Percentiles rank a stretch among this genome's conserved stretches.
These are phyloP conservation scores for Aethina tumida DNA, from an alignment of 1,140 invertebrate species.

Conservation along the genomic window DNA sequence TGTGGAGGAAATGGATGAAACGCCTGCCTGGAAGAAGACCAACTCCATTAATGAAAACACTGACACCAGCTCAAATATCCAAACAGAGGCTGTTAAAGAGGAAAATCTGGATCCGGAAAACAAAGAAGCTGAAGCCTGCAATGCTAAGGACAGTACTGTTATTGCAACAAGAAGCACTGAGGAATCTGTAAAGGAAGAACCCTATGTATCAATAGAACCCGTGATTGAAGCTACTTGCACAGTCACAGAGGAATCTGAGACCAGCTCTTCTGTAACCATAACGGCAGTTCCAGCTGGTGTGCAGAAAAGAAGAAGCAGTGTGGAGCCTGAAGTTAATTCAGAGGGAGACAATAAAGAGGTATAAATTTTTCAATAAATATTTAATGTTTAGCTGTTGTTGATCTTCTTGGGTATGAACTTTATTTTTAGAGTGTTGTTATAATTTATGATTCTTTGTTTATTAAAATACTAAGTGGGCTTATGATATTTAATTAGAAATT, in stretches of 20 bases:
- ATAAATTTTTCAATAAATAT: neutral
- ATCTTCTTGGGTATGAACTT: too few relatives aligned
- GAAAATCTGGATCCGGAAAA: constrained; percentile 5
- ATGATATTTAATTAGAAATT: too few relatives aligned
- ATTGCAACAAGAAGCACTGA: constrained; percentile 18
- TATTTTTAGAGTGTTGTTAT: too few relatives aligned
- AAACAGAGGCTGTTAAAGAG: neutral
- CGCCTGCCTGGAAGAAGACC: constrained; percentile 37
- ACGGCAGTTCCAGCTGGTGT: constrained; percentile 27
- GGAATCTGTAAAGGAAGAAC: constrained; percentile 17
- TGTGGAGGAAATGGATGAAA: constrained; percentile 60
- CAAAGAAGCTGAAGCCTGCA: constrained; percentile 9
- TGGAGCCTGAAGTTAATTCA: constrained; percentile 12
- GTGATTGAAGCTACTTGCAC: neutral
- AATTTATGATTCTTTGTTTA: too few relatives aligned
- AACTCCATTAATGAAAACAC: constrained; percentile 4
- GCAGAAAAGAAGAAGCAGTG: constrained; percentile 24
- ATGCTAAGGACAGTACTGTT: constrained; percentile 18
- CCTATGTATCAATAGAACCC: constrained; percentile 20
- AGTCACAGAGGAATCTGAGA: constrained; percentile 7
- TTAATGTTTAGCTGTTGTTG: too few relatives aligned
- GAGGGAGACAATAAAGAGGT: neutral
- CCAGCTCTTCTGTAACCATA: constrained; percentile 24
- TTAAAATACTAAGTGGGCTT: too few relatives aligned
- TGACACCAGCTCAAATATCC: constrained; percentile 2